Conservation (phyloP, 2,888 invertebrate genomes). For the Hirtodrosophila confusa region DNA sequence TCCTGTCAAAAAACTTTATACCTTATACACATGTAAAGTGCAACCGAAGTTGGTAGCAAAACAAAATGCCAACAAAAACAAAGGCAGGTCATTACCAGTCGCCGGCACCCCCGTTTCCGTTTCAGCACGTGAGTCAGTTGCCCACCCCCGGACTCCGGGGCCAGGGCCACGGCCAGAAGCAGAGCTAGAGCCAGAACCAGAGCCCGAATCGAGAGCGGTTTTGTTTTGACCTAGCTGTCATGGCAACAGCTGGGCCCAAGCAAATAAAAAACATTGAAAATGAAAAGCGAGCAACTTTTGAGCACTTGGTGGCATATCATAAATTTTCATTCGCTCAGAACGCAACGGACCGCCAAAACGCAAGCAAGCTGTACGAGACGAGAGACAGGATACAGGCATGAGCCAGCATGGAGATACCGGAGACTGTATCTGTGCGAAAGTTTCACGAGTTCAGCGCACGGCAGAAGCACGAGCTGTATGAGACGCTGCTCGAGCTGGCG, state of each 20-base stretch:
- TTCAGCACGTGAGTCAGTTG: conserved; percentile 69
- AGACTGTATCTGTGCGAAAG: conserved; percentile 78
- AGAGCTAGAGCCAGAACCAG: not conserved
- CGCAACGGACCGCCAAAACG: conserved; percentile 52
- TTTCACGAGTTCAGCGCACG: conserved; percentile 75
- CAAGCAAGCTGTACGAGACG: conserved; percentile 18
- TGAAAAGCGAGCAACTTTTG: conserved; percentile 28
- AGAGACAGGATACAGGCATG: conserved; percentile 48
- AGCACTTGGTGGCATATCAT: conserved; percentile 34
- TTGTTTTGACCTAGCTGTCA: conserved; percentile 68
- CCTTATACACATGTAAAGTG: conserved; percentile 7
- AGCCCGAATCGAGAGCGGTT: conserved; percentile 29
- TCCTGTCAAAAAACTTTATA: conserved; percentile 68
- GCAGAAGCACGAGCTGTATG: conserved; percentile 81
- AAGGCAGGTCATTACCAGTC: conserved; percentile 49
- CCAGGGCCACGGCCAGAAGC: too few relatives aligned
- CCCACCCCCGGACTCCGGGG: conserved; percentile 7
- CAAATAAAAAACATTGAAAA: conserved; percentile 24
- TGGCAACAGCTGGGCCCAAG: conserved; percentile 49
- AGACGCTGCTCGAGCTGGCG: conserved; percentile 73
- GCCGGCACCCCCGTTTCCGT: conserved; percentile 64
- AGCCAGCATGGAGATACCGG: conserved; percentile 78
- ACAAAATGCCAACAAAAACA: conserved; percentile 78
- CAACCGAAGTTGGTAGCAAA: conserved; percentile 70
- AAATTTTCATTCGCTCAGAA: conserved; percentile 61